Evolutionary conservation across 2,797 vertebrate species (phyloP), one percentile per base, ranked within the genome.

Genomic region (Karalla daura): DNA sequence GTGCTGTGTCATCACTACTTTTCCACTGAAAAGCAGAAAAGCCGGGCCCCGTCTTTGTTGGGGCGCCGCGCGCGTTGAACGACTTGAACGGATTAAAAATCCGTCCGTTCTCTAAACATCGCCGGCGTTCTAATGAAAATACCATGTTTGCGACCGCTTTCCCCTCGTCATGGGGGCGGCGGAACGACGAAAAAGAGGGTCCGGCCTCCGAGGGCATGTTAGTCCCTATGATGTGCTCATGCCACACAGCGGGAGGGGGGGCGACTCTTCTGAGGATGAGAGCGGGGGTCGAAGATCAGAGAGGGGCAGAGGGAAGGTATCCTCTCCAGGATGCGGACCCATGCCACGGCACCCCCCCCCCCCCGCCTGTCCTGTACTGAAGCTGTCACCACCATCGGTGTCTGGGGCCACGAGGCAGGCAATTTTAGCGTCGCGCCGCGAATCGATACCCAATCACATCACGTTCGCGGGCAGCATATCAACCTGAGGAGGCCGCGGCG

Each of bases 381-480:
- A 94, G 86, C 93, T 92, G 93, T 93, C 93, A 93, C 90, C 93
- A 93, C 90, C 87, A 86, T 71, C 77, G 91, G 87, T 87, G 86
- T 93, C 89, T 89, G 89, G 88, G 82, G 91, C 94, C 93, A 90
- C 76, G 86, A 95, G 95, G 94, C 94, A 94, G 90, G 93, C 94
- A 94, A 93, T 94, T 94, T 95, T 91, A 93, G 89, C 84, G 82
- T 83, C 56, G 87, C 54, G 86, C 88, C 87, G 90, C 88, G 91
- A 94, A 95, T 95, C 95, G 87, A 96, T 94, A 94, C 89, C 88
- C 93, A 93, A 94, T 94, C 94, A 92, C 87, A 84, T 93, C 90
- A 91, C 89, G 90, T 92, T 93, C 86, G 55, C 78, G 76, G 86
- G 88, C 90, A 81, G 91, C 83, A 81, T 66, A 87, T 82, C 79